Conservation (phyloP, 2,113 vertebrate genomes). For the Gymnocephalus cernua region DNA sequence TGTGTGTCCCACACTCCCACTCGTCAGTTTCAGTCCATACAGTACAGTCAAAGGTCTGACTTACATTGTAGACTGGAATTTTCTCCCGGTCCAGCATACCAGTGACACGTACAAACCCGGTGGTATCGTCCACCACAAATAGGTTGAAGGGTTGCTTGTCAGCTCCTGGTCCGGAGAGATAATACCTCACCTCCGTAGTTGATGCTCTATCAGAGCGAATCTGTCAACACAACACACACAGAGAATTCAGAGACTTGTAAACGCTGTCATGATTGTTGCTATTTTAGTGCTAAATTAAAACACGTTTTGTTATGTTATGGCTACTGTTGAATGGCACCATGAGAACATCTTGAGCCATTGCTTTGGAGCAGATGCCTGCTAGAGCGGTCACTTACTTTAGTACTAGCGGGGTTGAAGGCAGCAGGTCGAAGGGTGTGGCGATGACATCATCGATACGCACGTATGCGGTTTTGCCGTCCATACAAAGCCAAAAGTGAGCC, state of each 20-base stretch:
- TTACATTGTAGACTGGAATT: slow-evolving; percentile 72
- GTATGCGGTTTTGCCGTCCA: too few relatives aligned
- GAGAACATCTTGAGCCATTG: not conserved
- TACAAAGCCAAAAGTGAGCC: too few relatives aligned
- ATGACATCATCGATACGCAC: too few relatives aligned
- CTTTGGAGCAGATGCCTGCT: not conserved
- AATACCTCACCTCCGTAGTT: slow-evolving; percentile 58
- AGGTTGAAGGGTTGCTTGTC: slow-evolving; percentile 68
- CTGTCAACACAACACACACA: slow-evolving; percentile 51
- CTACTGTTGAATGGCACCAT: not conserved
- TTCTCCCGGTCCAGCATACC: slow-evolving; percentile 76
- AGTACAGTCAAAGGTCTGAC: slow-evolving; percentile 28
- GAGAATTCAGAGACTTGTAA: not conserved
- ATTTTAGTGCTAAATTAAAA: not conserved
- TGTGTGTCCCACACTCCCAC: too few relatives aligned
- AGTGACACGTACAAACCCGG: slow-evolving; percentile 74
- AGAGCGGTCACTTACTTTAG: too few relatives aligned
- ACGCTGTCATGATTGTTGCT: not conserved
- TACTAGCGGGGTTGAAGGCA: too few relatives aligned
- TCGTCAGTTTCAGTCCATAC: not conserved
- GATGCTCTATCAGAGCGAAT: slow-evolving; percentile 81
- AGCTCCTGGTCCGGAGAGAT: slow-evolving; percentile 76
- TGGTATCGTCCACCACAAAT: slow-evolving; percentile 75
- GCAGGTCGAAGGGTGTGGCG: too few relatives aligned
- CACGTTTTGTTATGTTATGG: not conserved